Conservation (phyloP, 2,797 vertebrate species). For the Liasis olivaceus region DNA sequence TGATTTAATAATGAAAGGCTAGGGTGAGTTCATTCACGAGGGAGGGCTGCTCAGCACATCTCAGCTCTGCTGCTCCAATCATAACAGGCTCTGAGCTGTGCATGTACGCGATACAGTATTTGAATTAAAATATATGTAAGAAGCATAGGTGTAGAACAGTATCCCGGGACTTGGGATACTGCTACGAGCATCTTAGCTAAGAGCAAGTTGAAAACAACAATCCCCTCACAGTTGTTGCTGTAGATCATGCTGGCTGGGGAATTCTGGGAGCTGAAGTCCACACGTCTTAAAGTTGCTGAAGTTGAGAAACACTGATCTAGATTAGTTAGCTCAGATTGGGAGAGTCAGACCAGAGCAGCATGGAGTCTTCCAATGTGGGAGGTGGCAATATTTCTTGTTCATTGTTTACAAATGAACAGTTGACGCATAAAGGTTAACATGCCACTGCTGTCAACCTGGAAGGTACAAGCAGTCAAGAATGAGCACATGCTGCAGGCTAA, state of each 20-base stretch:
- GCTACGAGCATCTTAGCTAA: not conserved
- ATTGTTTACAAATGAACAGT: not conserved
- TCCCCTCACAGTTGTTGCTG: not conserved
- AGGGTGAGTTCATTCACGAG: not conserved
- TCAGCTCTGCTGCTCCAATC: not conserved
- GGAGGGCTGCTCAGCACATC: not conserved
- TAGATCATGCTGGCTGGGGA: not conserved
- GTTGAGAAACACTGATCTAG: not conserved
- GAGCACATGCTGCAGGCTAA: no score
- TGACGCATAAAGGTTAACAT: not conserved
- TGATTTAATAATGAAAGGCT: not conserved
- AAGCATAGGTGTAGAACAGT: not conserved
- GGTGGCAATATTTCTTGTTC: not conserved
- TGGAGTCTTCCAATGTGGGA: not conserved
- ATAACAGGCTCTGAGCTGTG: not conserved
- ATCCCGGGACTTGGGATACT: not conserved
- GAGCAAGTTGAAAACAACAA: not conserved
- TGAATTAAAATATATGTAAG: not conserved
- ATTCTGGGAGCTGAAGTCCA: not conserved
- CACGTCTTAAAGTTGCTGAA: not conserved
- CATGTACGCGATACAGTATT: not conserved
- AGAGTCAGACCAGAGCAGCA: not conserved
- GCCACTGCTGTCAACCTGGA: not conserved
- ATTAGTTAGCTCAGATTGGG: not conserved
- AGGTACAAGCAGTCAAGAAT: not conserved